Base-by-base conservation (phyloP, 2,888 invertebrate genomes). In the Aethes cnicana region DNA sequence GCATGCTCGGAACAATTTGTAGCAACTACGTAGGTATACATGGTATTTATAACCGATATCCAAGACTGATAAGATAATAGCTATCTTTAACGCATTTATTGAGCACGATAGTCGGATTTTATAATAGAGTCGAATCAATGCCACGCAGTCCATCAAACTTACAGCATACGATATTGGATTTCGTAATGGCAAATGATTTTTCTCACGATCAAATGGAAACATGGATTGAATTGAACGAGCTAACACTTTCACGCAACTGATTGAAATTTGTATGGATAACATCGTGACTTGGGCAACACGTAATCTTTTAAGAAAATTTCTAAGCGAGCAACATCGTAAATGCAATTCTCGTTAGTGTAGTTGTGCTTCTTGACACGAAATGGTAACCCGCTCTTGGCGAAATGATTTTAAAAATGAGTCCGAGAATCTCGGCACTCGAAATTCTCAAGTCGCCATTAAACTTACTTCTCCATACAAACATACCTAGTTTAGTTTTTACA, bases 181-280 rank as follows among this genome's bases (percentile, higher is more conserved):
- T 50, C 50, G 36, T 44, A 43, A 41, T 30, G 9, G n/a, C 6
- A 25, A 32, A 35, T 36, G 16, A 28, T 43, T 43, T 36, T 37
- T 43, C 50, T 44, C 50, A 50, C 43, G 43, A 42, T 42, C 33
- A 12, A 18, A 28, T 8, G n/a, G 9, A 8, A 17, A 17, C 36
- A 37, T 32, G 25, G 20, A 23, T 41, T 16, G 43, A 43, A 23
- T 30, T 20, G 28, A 50, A 33, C 42, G 11, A 50, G 43, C 49
- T 37, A 50, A 44, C 36, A 18, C 43, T 44, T 50, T 44, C 50
- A 37, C 43, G 50, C 50, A 7, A 21, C 23, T 50, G 43, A 50
- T 50, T 50, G 36, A 50, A 50, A 50, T 50, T 36, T 50, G 49
- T 50, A 50, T 50, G 9, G 50, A 21, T 41, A 12, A 23, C 7